Evolutionary conservation across 1,140 invertebrate genomes (phyloP).

Genomic region (Melitaea cinxia): DNA sequence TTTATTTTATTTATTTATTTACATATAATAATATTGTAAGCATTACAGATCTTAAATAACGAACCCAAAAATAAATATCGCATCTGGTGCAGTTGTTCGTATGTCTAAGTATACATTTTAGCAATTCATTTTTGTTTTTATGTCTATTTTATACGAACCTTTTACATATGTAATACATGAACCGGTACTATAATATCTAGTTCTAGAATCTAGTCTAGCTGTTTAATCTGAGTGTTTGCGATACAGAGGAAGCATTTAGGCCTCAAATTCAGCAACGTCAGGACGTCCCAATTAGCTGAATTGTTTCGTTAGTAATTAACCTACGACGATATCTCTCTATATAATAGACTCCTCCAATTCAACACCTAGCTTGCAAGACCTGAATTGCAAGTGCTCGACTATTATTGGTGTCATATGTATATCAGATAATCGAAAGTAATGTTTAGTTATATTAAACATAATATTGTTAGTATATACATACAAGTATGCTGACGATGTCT

Average conservation of each 20-base stretch:
- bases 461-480: no score
- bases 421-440: not conserved
- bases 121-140: no score
- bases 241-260: conserved; percentile 11
- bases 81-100: no score
- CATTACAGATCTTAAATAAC: no score
- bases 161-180: no score
- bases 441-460: not conserved
- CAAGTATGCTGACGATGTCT: no score
- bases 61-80: no score
- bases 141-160: no score
- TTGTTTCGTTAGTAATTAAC: conserved; percentile 13
- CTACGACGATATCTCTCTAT: conserved; percentile 8
- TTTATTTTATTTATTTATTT: no score
- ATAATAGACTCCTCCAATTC: conserved; percentile 5
- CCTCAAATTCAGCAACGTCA: conserved; percentile 7
- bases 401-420: not conserved
- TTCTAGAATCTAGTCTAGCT: not conserved
- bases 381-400: not conserved
- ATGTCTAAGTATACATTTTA: no score
- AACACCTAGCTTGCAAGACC: not conserved
- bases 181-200: no score
- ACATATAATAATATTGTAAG: no score
- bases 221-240: not conserved
- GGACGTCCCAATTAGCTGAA: conserved; percentile 6